phyloP scores from a whole-genome alignment of 2,113 vertebrate species.

The Brachionichthys hirsutus region DNA sequence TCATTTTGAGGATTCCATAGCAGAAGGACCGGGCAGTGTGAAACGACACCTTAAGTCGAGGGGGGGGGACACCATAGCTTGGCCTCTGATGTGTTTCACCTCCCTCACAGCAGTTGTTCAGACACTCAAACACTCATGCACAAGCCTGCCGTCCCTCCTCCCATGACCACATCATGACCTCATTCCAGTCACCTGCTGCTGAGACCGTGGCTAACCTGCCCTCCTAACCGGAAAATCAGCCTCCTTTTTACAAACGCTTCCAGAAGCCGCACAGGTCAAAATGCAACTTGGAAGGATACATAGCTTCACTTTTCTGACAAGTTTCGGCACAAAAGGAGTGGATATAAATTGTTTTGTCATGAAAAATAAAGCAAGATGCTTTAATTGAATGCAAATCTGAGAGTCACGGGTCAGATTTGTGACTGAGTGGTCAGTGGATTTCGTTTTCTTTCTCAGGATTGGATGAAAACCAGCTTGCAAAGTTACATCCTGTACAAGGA shows the following conservation, averaged over 20 bases:
- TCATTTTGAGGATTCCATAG: constrained; percentile 52
- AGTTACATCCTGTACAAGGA: constrained; percentile 71
- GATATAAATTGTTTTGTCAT: constrained; percentile 16
- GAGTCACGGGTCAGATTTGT: not conserved
- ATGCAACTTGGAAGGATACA: constrained; percentile 40
- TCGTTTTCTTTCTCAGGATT: constrained; percentile 8
- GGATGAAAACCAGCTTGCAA: constrained; percentile 70
- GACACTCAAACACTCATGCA: constrained; percentile 64
- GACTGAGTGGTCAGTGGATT: constrained; percentile 1
- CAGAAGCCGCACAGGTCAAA: constrained; percentile 52
- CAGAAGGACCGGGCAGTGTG: constrained; percentile 49
- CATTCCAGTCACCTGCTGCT: constrained; percentile 81
- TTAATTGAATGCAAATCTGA: constrained; percentile 22
- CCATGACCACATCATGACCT: constrained; percentile 79
- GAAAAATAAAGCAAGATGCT: constrained; percentile 1
- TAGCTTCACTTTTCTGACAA: constrained; percentile 37
- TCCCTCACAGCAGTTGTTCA: constrained; percentile 77
- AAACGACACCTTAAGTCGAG: constrained; percentile 63
- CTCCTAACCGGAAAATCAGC: constrained; percentile 72
- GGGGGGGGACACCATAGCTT: constrained; percentile 29
- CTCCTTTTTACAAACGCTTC: constrained; percentile 62
- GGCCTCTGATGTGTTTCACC: constrained; percentile 73
- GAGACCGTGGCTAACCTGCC: constrained; percentile 76
- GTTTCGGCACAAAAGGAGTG: constrained; percentile 38
- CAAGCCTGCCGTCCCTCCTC: constrained; percentile 43